Evolutionary conservation across 2,888 invertebrate genomes (phyloP).

Genomic region (Andrena fulva): DNA sequence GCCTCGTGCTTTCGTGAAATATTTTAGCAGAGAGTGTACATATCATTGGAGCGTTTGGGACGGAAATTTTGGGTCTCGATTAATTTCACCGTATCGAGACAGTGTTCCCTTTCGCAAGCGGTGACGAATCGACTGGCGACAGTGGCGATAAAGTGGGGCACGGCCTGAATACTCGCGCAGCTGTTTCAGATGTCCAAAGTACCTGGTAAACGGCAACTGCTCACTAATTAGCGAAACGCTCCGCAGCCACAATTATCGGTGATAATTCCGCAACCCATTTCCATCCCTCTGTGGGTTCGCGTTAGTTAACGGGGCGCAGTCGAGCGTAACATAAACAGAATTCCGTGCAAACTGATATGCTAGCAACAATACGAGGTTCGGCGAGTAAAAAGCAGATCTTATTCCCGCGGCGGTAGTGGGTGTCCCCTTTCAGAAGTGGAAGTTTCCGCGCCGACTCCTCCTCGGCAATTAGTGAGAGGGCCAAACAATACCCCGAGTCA

Average conservation of each 20-base stretch:
- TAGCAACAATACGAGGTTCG: neutral
- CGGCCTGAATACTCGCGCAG: conserved; percentile 21
- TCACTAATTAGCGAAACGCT: conserved; percentile 43
- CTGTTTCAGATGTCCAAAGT: conserved; percentile 20
- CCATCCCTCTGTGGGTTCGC: conserved; percentile 4
- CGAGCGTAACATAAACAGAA: neutral
- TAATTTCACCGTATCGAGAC: too few species aligned
- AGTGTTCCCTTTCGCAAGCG: too few species aligned
- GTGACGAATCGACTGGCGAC: too few species aligned
- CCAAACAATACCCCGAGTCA: conserved; percentile 52
- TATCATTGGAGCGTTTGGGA: too few species aligned
- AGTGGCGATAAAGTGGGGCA: neutral
- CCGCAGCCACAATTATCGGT: conserved; percentile 14
- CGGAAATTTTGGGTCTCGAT: too few species aligned
- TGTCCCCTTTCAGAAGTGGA: conserved; percentile 2
- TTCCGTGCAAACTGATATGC: neutral
- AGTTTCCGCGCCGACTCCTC: conserved; percentile 35
- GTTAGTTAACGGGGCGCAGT: conserved; percentile 11
- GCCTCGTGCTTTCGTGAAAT: neutral
- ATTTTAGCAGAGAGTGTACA: too few species aligned
- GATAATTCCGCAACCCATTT: conserved; percentile 24
- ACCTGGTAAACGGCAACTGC: conserved; percentile 24
- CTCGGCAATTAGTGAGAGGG: conserved; percentile 54
- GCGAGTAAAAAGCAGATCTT: neutral
- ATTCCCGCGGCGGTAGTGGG: conserved; percentile 13